Conservation (phyloP, 2,888 invertebrate species). For the Drosophila fulvimacula region DNA sequence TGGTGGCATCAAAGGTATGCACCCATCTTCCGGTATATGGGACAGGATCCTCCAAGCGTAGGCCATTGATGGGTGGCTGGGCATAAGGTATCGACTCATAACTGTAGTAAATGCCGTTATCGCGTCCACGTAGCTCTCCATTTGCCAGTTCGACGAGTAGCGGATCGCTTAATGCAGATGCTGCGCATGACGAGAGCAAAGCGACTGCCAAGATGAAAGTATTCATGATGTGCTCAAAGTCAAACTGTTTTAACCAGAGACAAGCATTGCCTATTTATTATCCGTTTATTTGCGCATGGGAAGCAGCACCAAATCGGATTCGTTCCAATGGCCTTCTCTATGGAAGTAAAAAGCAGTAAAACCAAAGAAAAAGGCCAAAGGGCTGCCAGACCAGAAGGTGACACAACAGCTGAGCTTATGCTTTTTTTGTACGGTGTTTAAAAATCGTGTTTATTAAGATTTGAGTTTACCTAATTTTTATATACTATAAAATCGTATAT, state of each 20-base stretch:
- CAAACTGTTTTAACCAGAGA: not conserved
- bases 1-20: constrained; percentile 86
- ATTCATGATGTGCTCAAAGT: not conserved
- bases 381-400: not conserved
- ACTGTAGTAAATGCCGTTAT: constrained; percentile 85
- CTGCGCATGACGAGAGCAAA: not conserved
- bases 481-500: not conserved
- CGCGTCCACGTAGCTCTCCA: constrained; percentile 74
- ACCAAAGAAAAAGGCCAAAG: not conserved
- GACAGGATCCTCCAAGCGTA: constrained; percentile 86
- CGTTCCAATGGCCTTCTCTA: not conserved
- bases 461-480: not conserved
- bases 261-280: not conserved
- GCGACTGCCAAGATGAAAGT: not conserved
- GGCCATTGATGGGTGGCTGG: constrained; percentile 87
- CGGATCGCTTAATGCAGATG: constrained; percentile 19
- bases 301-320: not conserved
- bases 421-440: too few relatives aligned
- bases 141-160: constrained; percentile 63
- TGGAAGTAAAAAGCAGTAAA: not conserved
- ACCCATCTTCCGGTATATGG: constrained; percentile 66
- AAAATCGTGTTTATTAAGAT: not conserved
- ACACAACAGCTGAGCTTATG: not conserved
- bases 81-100: constrained; percentile 90
- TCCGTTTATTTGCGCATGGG: not conserved